A percentile compares a stretch with the other conserved stretches of the same genome.
phyloP scores from a whole-genome alignment of 2,888 invertebrate genomes.

The Platycnemis pennipes region DNA sequence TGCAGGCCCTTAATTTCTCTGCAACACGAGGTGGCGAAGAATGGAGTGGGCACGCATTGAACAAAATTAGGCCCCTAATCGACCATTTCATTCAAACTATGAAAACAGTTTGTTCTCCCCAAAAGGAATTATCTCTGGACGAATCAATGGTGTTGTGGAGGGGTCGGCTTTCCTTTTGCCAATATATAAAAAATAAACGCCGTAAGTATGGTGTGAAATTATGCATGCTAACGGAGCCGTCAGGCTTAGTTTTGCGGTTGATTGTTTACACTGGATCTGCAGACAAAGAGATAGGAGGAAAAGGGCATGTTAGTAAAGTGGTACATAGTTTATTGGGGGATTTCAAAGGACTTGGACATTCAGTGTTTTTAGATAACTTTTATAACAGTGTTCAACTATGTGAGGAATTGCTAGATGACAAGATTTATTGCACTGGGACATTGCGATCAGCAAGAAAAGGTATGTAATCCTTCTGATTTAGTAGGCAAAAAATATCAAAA shows the following conservation, averaged over 20 bases:
- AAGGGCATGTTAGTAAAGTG: neutral
- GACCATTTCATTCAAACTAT: no score
- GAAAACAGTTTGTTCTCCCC: no score
- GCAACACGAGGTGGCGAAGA: no score
- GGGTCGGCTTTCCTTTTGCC: neutral
- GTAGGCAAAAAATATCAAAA: neutral
- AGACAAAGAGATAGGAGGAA: no score
- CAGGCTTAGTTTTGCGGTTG: neutral
- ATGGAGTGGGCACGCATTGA: neutral
- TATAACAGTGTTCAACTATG: neutral
- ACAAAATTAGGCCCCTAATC: neutral
- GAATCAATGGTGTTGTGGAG: slow-evolving; percentile 20
- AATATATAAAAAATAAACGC: neutral
- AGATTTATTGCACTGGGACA: no score
- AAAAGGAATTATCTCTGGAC: slow-evolving; percentile 13
- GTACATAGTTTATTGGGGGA: neutral
- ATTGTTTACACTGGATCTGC: neutral
- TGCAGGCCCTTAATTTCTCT: neutral
- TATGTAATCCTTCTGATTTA: neutral
- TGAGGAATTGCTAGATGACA: neutral
- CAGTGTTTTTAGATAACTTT: neutral
- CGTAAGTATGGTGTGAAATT: no score
- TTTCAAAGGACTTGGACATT: no score
- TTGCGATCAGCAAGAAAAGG: no score
- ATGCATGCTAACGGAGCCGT: neutral